Conservation (phyloP, 2,113 vertebrate species). For the Grus americana region DNA sequence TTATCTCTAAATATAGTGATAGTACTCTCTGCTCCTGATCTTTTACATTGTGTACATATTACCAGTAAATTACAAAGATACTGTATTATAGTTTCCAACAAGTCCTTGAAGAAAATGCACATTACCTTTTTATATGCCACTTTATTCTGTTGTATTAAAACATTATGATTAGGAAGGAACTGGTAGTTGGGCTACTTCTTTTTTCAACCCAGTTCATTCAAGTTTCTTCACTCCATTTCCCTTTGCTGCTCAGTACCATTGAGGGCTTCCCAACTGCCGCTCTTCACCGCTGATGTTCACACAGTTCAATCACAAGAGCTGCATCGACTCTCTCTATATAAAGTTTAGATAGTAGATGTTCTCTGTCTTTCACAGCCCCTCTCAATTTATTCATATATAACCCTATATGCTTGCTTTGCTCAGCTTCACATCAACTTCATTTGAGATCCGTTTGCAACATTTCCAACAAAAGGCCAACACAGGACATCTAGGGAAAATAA, state of each 20-base stretch:
- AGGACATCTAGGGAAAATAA: background rate
- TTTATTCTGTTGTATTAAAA: conserved; percentile 70
- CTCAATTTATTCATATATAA: background rate
- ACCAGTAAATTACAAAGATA: conserved; percentile 28
- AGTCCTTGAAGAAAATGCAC: conserved; percentile 34
- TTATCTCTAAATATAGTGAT: conserved; percentile 73
- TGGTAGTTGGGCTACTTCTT: conserved; percentile 5
- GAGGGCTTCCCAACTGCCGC: background rate
- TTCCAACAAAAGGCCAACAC: background rate
- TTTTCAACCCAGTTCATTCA: conserved; percentile 22
- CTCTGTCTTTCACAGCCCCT: background rate
- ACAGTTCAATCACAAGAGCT: background rate
- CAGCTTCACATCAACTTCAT: background rate
- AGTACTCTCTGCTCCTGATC: conserved; percentile 20
- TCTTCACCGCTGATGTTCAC: background rate
- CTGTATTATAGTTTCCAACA: conserved; percentile 21
- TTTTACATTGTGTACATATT: conserved; percentile 51
- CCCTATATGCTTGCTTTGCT: background rate
- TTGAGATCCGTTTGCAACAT: background rate
- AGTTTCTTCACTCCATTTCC: background rate
- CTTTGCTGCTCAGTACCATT: background rate
- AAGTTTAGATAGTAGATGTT: background rate
- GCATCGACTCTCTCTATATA: background rate
- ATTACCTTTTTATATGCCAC: conserved; percentile 23
- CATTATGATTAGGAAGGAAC: conserved; percentile 65